Percentiles rank a stretch among this genome's conserved stretches.
Evolutionary conservation across 2,888 invertebrate species (phyloP).

Genomic region (Formica aserva): DNA sequence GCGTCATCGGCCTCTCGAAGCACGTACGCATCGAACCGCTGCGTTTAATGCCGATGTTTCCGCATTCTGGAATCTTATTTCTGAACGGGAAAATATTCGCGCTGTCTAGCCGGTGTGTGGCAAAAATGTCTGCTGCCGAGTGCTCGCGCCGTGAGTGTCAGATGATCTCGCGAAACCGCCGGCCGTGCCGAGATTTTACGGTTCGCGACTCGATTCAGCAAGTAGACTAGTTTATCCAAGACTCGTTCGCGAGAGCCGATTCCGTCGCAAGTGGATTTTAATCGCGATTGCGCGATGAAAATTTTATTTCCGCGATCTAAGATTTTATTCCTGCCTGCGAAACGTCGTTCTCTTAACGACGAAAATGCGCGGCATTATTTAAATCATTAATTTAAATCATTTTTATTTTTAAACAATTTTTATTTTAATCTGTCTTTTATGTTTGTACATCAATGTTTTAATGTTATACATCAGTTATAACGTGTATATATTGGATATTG

Average conservation of each 20-base stretch:
- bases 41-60: conserved; percentile 75
- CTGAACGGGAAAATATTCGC: conserved; percentile 66
- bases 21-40: conserved; percentile 65
- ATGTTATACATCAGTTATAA: no score
- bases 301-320: conserved; percentile 26
- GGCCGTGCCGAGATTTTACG: conserved; percentile 33
- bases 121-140: conserved; percentile 52
- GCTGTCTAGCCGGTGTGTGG: conserved; percentile 52
- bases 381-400: no score
- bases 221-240: neutral
- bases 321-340: conserved; percentile 16
- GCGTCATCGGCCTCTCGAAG: conserved; percentile 68
- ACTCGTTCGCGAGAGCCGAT: conserved; percentile 34
- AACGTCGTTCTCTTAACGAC: neutral
- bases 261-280: conserved; percentile 41
- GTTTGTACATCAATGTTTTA: no score
- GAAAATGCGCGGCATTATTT: neutral
- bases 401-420: no score
- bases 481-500: no score
- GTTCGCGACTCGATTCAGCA: conserved; percentile 17
- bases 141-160: conserved; percentile 43
- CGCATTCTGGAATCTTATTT: conserved; percentile 79
- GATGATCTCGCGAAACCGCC: conserved; percentile 35
- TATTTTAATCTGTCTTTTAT: no score
- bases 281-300: conserved; percentile 21